Percentiles rank a stretch among this genome's conserved stretches.
Evolutionary conservation across 2,113 vertebrate genomes (phyloP).

Genomic region (Sakesphorus luctuosus): DNA sequence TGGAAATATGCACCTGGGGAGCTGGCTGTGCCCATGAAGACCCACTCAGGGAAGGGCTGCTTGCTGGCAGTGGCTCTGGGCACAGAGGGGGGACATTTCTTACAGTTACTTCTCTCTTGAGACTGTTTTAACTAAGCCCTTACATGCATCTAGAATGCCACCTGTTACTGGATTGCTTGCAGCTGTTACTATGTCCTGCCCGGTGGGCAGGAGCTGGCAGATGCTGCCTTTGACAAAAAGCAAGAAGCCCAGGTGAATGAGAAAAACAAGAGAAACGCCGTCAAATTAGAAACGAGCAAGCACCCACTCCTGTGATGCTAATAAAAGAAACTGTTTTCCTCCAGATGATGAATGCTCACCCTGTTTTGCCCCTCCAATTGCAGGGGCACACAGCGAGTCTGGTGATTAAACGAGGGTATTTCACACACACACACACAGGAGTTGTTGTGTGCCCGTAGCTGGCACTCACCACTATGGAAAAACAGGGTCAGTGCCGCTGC

Average conservation of each 20-base stretch:
- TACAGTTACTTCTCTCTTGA: background rate
- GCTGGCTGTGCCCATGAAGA: background rate
- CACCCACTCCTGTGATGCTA: background rate
- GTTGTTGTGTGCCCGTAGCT: background rate
- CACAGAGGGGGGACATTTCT: background rate
- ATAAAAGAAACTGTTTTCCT: background rate
- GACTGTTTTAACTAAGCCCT: background rate
- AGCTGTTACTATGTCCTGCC: background rate
- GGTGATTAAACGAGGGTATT: background rate
- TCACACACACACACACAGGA: fast-evolving
- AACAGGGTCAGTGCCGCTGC: background rate
- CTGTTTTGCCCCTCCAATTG: background rate
- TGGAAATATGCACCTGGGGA: background rate
- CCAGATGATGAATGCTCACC: background rate
- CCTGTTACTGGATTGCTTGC: background rate
- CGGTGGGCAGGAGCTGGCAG: background rate
- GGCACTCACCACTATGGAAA: background rate
- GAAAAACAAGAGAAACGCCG: background rate
- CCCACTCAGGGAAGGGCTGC: background rate
- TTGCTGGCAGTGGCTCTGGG: background rate
- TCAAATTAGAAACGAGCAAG: background rate
- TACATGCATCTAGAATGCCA: background rate
- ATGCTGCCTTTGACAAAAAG: background rate
- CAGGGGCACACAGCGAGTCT: background rate
- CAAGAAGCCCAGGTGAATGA: background rate